Base-by-base conservation (phyloP, 2,888 invertebrate genomes). In the Plutella xylostella region DNA sequence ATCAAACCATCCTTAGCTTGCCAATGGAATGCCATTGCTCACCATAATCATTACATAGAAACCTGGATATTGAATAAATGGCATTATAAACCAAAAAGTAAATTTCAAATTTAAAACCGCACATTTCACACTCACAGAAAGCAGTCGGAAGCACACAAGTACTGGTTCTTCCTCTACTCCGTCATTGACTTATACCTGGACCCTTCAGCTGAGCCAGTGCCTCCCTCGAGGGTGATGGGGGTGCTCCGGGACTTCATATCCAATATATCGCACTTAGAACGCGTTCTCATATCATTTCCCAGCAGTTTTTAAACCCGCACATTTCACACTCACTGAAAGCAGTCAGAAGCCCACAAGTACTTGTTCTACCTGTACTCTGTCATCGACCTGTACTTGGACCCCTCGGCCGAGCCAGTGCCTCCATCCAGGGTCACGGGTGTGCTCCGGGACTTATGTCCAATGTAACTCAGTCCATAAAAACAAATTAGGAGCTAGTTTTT, bases 111-210 rank as follows among this genome's bases (percentile, higher is more conserved):
- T n/a, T n/a, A n/a, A n/a, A n/a, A n/a, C n/a, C n/a, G n/a, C n/a
- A n/a, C n/a, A n/a, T n/a, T n/a, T n/a, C n/a, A 28, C 28, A 3
- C 28, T 11, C 5, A 53, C 60, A 90, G 90, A 57, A 84, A 91
- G 52, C 87, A 88, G 61, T 78, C 87, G 0, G 87, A 89, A 49
- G 88, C 92, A 0, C 88, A 91, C 51, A 93, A 92, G 65, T 97
- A 94, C 89, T 98, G 97, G 96, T 93, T 96, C 74, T 91, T 93
- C 67, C 71, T 97, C 38, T 96, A 92, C 65, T 87, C 89, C 18
- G 79, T 93, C 0, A 72, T 92, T 30, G 86, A 89, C 40, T 87
- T 89, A 31, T 91, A 89, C 59, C 67, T 89, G 15, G 61, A 65
- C 31, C 65, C 66, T 19, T 59, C 50, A 1, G 59, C 60, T 3